These are phyloP conservation scores for Apantesis nais DNA, from an alignment of 2,888 invertebrate species.

Conservation along the genomic window DNA sequence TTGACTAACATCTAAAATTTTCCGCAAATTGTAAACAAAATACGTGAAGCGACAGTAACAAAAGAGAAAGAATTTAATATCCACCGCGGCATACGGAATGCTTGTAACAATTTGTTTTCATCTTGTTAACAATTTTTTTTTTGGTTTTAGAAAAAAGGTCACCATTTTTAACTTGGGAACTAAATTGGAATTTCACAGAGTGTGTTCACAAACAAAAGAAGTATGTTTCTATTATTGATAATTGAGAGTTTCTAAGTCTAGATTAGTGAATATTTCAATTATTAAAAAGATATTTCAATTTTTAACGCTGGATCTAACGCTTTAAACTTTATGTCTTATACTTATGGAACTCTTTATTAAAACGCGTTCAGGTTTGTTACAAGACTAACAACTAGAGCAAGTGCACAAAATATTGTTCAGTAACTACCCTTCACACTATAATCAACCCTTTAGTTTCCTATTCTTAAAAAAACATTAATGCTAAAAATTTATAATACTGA, in stretches of 20 bases:
- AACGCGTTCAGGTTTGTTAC: too few relatives aligned
- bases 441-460: too few relatives aligned
- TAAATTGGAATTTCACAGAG: neutral
- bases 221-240: neutral
- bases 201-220: neutral
- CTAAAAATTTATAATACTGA: too few relatives aligned
- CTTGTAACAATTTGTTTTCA: constrained; percentile 78
- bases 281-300: neutral
- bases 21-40: constrained; percentile 72
- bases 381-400: too few relatives aligned
- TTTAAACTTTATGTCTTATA: too few relatives aligned
- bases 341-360: too few relatives aligned
- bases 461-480: too few relatives aligned
- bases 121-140: constrained; percentile 68
- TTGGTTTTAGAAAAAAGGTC: constrained; percentile 59
- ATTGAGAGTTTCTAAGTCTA: neutral
- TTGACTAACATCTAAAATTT: constrained; percentile 64
- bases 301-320: too few relatives aligned
- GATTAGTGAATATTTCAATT: neutral
- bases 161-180: constrained; percentile 38
- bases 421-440: too few relatives aligned
- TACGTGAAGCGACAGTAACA: constrained; percentile 69
- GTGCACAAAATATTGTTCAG: too few relatives aligned
- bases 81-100: constrained; percentile 71
- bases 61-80: constrained; percentile 81